Conservation (phyloP, 2,797 vertebrate genomes). For the Sparidentex hasta region DNA sequence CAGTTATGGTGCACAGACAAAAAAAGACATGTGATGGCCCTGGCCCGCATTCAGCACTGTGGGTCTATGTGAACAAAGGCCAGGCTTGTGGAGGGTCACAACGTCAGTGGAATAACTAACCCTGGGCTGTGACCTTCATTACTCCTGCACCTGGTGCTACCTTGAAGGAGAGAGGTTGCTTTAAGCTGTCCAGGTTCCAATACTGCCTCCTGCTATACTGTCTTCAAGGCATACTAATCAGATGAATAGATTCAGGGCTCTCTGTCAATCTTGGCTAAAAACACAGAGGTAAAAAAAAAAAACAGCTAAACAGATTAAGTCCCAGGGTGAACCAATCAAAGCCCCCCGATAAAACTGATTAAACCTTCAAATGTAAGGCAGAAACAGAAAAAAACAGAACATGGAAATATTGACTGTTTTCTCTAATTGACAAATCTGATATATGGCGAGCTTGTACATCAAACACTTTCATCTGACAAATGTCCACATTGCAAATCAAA, state of each 20-base stretch:
- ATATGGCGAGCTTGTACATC: background rate
- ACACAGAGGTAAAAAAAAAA: slow-evolving; percentile 50
- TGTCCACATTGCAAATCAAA: background rate
- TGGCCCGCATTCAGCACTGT: background rate
- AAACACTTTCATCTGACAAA: background rate
- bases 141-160: slow-evolving; percentile 45
- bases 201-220: slow-evolving; percentile 59
- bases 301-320: slow-evolving; percentile 47
- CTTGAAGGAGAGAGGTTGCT: slow-evolving; percentile 51
- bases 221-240: slow-evolving; percentile 83
- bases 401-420: slow-evolving; percentile 43
- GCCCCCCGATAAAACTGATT: slow-evolving; percentile 55
- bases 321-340: slow-evolving; percentile 58
- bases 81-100: slow-evolving; percentile 39
- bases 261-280: slow-evolving; percentile 63
- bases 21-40: slow-evolving; percentile 1
- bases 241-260: slow-evolving; percentile 79
- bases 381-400: slow-evolving; percentile 20
- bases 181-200: slow-evolving; percentile 64
- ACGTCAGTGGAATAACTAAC: slow-evolving; percentile 27
- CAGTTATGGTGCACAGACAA: slow-evolving; percentile 12
- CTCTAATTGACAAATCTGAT: slow-evolving; percentile 2
- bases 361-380: slow-evolving; percentile 48
- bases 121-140: slow-evolving; percentile 24
- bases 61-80: slow-evolving; percentile 47